Conservation (phyloP, 2,113 vertebrate genomes). For the Nesospiza acunhae region DNA sequence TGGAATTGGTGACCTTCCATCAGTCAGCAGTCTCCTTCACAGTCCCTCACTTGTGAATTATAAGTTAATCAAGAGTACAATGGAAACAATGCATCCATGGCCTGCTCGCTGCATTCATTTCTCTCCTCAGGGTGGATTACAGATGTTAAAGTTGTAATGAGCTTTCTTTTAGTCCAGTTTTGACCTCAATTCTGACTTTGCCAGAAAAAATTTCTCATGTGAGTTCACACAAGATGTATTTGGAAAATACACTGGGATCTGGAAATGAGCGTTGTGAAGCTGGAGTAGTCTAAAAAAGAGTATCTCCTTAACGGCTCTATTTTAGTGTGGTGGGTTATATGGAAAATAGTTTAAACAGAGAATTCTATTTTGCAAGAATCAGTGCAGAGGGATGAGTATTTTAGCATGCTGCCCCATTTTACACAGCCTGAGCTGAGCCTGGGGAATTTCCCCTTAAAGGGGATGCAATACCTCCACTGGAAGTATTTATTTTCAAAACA, state of each 20-base stretch:
- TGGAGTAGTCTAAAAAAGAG: not conserved
- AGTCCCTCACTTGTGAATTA: constrained; percentile 63
- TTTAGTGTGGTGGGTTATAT: not conserved
- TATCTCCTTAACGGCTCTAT: not conserved
- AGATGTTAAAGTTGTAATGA: constrained; percentile 64
- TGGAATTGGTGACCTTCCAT: constrained; percentile 64
- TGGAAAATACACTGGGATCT: not conserved
- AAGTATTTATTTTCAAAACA: constrained; percentile 4
- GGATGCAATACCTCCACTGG: not conserved
- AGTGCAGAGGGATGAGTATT: not conserved
- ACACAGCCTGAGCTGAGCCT: not conserved
- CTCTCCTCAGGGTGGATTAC: constrained; percentile 57
- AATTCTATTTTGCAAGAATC: not conserved
- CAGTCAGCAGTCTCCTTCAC: constrained; percentile 61
- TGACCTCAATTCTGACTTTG: constrained; percentile 64
- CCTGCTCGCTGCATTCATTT: not conserved
- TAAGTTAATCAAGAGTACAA: constrained; percentile 65
- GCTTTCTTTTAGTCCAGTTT: constrained; percentile 62
- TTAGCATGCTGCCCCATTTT: not conserved
- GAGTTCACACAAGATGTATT: not conserved
- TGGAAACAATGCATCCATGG: constrained; percentile 54
- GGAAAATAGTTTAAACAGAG: not conserved
- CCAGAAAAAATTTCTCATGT: constrained; percentile 20
- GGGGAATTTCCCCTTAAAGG: not conserved
- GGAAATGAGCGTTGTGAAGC: not conserved